A percentile compares a stretch with the other conserved stretches of the same genome.
phyloP scores from a whole-genome alignment of 2,113 vertebrate species.

The Scophthalmus maximus region DNA sequence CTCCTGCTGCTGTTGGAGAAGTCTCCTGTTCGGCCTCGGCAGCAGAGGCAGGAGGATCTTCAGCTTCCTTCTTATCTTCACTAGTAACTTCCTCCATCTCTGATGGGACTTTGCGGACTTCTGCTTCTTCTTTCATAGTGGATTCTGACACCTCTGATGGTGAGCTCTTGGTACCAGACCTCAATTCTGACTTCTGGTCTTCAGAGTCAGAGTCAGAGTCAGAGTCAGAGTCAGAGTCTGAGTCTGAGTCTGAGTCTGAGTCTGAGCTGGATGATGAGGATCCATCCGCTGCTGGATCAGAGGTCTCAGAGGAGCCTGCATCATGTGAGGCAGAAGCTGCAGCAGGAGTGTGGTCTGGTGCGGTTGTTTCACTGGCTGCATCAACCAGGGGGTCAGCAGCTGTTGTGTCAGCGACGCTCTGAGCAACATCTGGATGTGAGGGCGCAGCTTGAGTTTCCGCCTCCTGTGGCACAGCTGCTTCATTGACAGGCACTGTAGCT shows the following conservation, averaged over 20 bases:
- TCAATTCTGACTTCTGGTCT: conserved; percentile 49
- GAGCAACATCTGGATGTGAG: conserved; percentile 2
- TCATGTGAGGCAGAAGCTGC: conserved; percentile 4
- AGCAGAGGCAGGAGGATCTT: neutral
- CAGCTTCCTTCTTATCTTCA: conserved; percentile 13
- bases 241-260: conserved; percentile 17
- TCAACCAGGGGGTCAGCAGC: neutral
- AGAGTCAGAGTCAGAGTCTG: conserved; percentile 46
- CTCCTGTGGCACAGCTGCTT: neutral
- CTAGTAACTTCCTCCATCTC: conserved; percentile 16
- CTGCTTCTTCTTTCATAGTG: neutral
- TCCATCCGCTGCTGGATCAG: conserved; percentile 34
- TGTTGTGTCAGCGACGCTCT: neutral
- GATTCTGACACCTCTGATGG: neutral
- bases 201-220: conserved; percentile 68
- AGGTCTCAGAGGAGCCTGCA: neutral
- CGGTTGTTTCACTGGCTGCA: neutral
- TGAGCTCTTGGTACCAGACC: conserved; percentile 11
- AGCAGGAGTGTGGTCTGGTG: neutral
- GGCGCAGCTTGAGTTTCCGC: neutral
- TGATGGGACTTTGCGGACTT: conserved; percentile 5
- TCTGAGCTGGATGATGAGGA: conserved; percentile 73
- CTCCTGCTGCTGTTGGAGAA: neutral
- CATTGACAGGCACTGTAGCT: neutral
- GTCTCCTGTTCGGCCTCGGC: conserved; percentile 15